These are phyloP conservation scores for Pseudoips prasinana DNA, from an alignment of 2,888 invertebrate species.

Conservation along the genomic window DNA sequence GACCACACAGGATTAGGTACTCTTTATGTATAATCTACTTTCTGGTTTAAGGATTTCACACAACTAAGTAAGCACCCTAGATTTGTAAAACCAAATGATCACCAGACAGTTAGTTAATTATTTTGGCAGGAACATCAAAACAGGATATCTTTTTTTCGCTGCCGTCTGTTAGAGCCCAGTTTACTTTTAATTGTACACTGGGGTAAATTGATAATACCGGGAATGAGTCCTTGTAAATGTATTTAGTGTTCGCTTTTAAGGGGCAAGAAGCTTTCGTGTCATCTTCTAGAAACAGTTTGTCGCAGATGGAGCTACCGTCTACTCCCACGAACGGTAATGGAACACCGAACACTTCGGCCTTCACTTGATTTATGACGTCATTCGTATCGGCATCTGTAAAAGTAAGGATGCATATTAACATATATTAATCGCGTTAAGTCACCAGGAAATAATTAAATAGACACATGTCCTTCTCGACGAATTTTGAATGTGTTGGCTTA, in stretches of 20 bases:
- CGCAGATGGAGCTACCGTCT: conserved; percentile 86
- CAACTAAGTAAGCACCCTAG: too few species aligned
- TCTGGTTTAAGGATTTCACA: too few species aligned
- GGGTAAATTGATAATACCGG: conserved; percentile 81
- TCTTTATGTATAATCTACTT: too few species aligned
- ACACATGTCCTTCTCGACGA: neutral
- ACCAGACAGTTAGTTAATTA: too few species aligned
- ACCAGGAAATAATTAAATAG: neutral
- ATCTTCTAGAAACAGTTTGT: conserved; percentile 79
- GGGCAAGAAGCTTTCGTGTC: conserved; percentile 85
- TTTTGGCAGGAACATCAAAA: conserved; percentile 87
- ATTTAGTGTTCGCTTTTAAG: conserved; percentile 84
- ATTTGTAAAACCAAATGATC: too few species aligned
- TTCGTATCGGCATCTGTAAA: conserved; percentile 78
- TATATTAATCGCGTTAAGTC: neutral
- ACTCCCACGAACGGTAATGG: conserved; percentile 89
- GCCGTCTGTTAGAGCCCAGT: conserved; percentile 82
- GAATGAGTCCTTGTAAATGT: conserved; percentile 85
- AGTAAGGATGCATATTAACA: too few species aligned
- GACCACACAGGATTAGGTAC: too few species aligned
- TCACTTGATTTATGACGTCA: conserved; percentile 82
- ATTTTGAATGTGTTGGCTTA: too few species aligned
- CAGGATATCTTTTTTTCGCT: conserved; percentile 77
- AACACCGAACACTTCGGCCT: conserved; percentile 83
- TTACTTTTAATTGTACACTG: conserved; percentile 76